Percentiles rank a stretch among this genome's conserved stretches.
These are phyloP conservation scores for Apteryx mantelli DNA, from an alignment of 2,113 vertebrate species.

Conservation along the genomic window DNA sequence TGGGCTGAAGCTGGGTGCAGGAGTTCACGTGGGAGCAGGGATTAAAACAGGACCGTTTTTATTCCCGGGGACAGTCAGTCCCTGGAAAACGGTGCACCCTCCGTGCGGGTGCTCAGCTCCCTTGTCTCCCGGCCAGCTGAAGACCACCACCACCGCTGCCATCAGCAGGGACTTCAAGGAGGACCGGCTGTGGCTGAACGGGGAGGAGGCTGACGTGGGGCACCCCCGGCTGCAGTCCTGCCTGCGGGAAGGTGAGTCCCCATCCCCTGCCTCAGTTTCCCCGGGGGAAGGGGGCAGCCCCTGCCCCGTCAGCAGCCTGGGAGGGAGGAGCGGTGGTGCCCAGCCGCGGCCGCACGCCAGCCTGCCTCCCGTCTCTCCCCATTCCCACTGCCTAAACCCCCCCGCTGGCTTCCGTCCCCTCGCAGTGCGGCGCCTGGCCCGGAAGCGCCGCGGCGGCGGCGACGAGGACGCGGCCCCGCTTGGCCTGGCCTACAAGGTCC, in stretches of 20 bases:
- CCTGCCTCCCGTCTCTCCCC: not conserved
- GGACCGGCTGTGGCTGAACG: constrained; percentile 94
- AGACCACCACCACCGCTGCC: constrained; percentile 89
- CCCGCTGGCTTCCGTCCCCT: not conserved
- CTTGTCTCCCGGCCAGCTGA: constrained; percentile 78
- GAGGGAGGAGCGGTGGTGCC: not conserved
- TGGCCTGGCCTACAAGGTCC: constrained; percentile 84
- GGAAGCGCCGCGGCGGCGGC: constrained; percentile 77
- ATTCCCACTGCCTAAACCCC: no score
- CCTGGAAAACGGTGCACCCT: not conserved
- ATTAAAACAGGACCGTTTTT: no score
- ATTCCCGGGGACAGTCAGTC: no score
- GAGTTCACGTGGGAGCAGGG: no score
- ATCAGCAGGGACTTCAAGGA: constrained; percentile 85
- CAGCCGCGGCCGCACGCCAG: not conserved
- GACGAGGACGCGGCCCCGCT: not conserved
- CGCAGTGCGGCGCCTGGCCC: constrained; percentile 87
- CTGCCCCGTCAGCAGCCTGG: not conserved
- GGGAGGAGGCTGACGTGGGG: constrained; percentile 83
- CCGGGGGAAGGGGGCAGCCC: no score
- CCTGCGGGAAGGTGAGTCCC: constrained; percentile 86
- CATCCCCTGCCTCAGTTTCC: not conserved
- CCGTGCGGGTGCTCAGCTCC: rapidly evolving
- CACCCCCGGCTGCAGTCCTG: constrained; percentile 91
- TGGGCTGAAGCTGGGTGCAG: no score